These are phyloP conservation scores for Peromyscus californicus DNA, from an alignment of 2,113 vertebrate species.

Conservation along the genomic window DNA sequence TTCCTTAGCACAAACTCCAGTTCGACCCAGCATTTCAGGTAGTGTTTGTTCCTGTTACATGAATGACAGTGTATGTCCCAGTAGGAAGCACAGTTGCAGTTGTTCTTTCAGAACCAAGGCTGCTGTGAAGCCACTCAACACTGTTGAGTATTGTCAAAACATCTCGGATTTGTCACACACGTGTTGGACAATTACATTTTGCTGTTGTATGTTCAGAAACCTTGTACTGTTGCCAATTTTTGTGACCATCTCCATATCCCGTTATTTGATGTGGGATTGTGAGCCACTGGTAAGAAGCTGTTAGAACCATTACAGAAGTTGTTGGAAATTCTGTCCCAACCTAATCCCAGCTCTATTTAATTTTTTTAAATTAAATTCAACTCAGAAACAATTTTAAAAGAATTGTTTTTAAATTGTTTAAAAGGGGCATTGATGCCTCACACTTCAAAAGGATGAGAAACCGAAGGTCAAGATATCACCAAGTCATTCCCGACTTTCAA, in stretches of 20 bases:
- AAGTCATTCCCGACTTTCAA: background rate
- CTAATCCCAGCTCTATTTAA: no score
- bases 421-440: background rate
- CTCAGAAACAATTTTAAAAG: no score
- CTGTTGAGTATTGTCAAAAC: background rate
- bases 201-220: background rate
- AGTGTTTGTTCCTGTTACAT: background rate
- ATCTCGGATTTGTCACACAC: no score
- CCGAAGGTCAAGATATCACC: background rate
- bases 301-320: no score
- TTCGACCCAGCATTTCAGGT: no score
- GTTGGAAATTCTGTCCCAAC: no score
- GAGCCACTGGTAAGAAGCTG: background rate
- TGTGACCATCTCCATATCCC: no score
- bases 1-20: no score
- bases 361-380: no score
- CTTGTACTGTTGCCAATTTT: background rate
- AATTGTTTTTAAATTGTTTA: no score
- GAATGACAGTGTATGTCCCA: background rate
- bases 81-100: background rate
- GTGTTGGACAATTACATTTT: background rate
- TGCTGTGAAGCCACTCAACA: no score
- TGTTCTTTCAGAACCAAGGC: background rate
- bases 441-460: background rate
- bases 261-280: background rate